Percentiles rank a stretch among this genome's conserved stretches.
phyloP scores from a whole-genome alignment of 2,888 invertebrate species.

The Pyrochroa serraticornis region DNA sequence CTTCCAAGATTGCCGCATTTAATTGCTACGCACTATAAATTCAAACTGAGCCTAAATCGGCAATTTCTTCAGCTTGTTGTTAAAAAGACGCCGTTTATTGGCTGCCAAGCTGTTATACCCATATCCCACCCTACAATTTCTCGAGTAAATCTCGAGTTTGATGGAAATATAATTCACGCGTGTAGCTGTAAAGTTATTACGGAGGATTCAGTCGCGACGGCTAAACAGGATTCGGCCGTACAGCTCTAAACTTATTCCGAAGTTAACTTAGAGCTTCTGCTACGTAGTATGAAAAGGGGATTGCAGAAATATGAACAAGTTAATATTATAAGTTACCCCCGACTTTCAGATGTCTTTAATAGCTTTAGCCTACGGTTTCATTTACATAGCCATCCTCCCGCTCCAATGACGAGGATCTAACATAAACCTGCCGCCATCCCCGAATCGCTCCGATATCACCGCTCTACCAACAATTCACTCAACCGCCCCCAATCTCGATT shows the following conservation, averaged over 20 bases:
- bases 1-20: not conserved
- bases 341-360: conserved; percentile 33
- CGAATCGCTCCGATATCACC: conserved; percentile 4
- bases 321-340: conserved; percentile 30
- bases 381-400: conserved; percentile 31
- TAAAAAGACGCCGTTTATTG: conserved; percentile 16
- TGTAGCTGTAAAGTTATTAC: conserved; percentile 44
- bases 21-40: no score
- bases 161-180: conserved; percentile 47
- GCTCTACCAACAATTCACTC: not conserved
- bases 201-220: conserved; percentile 34
- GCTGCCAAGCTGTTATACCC: conserved; percentile 23
- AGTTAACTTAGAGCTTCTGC: conserved; percentile 29
- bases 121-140: conserved; percentile 38
- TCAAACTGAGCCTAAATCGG: not conserved
- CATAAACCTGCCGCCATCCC: conserved; percentile 10
- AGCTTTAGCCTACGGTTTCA: conserved; percentile 25
- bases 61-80: not conserved
- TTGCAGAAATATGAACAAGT: conserved; percentile 33
- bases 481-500: not conserved
- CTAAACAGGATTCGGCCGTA: conserved; percentile 36
- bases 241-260: conserved; percentile 38
- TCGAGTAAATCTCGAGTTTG: conserved; percentile 42
- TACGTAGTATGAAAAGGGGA: conserved; percentile 26
- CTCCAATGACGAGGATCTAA: conserved; percentile 25